A percentile compares a stretch with the other conserved stretches of the same genome.
phyloP scores from a whole-genome alignment of 2,797 vertebrate genomes.

The Intellagama lesueurii region DNA sequence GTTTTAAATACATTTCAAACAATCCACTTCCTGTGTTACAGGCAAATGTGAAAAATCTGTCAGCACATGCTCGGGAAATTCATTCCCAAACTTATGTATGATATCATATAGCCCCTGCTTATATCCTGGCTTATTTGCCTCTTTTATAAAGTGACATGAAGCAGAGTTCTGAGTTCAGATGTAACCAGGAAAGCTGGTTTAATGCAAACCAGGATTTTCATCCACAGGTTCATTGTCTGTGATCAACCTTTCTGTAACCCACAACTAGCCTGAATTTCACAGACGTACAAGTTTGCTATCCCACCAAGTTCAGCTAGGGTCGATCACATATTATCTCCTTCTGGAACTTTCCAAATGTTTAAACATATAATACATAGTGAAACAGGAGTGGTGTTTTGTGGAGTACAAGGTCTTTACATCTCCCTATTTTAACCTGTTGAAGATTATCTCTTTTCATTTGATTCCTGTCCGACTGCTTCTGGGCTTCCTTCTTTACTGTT shows the following conservation, averaged over 20 bases:
- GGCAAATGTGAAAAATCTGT: background rate
- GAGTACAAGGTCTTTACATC: background rate
- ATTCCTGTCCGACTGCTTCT: background rate
- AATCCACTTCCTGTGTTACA: background rate
- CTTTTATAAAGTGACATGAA: background rate
- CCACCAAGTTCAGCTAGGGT: conserved; percentile 37
- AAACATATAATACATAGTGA: background rate
- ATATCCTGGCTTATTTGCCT: background rate
- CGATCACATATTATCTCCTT: background rate
- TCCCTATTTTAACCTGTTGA: conserved; percentile 3
- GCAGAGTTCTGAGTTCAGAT: background rate
- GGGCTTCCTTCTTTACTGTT: background rate
- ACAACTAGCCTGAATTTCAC: background rate
- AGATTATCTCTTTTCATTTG: conserved; percentile 33
- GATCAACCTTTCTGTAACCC: background rate
- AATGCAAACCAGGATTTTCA: too few relatives aligned
- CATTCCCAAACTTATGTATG: background rate
- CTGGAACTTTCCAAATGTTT: conserved; percentile 11
- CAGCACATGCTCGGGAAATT: background rate
- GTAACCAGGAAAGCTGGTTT: background rate
- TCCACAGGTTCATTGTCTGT: background rate
- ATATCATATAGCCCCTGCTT: background rate
- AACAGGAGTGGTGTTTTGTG: background rate
- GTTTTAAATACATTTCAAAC: background rate
- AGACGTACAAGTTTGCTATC: background rate